Evolutionary conservation across 2,888 invertebrate genomes (phyloP), one percentile per base, ranked within the genome.

Genomic region (Epinotia demarniana): DNA sequence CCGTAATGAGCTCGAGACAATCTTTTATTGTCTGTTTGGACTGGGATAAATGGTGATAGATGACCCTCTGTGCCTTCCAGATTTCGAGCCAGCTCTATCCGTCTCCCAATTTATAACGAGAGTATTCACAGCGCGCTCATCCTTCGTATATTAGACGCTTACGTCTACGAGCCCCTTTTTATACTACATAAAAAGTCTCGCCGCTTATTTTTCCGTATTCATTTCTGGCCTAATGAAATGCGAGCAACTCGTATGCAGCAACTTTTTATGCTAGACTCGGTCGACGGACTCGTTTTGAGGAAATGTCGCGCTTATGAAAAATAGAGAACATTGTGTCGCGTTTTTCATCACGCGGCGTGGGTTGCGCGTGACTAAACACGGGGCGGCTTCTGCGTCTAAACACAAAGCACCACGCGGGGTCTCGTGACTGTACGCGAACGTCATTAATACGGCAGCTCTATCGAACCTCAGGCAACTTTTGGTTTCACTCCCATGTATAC

Each of bases 11-110:
- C 86, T 82, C 85, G 83, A 88, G 87, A 90, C 89, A 87, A 90
- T 91, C 85, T 90, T 90, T 92, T 90, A 90, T 89, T 90, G 88
- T 91, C 89, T 86, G 84, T 86, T 88, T 87, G 87, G 89, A 90
- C 89, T 87, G 81, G 86, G 90, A 91, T 91, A 91, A 92, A 91
- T 92, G 91, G 91, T 92, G 89, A 92, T 90, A 89, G 86, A 92
- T 91, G 89, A 89, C 89, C 83, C 85, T 83, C 82, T 78, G 81
- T 82, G 84, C 86, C 86, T 85, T 86, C 84, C 86, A 87, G 87
- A 90, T 89, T 89, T 86, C 80, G 84, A 88, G 83, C 83, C 81
- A 84, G 83, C 83, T 85, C 86, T 87, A 87, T 89, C 84, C 81
- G 83, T 85, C 85, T 87, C 85, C 84, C 85, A 85, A 90, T 90